Evolutionary conservation across 2,888 invertebrate genomes (phyloP).

Genomic region (Orchestes rusci): DNA sequence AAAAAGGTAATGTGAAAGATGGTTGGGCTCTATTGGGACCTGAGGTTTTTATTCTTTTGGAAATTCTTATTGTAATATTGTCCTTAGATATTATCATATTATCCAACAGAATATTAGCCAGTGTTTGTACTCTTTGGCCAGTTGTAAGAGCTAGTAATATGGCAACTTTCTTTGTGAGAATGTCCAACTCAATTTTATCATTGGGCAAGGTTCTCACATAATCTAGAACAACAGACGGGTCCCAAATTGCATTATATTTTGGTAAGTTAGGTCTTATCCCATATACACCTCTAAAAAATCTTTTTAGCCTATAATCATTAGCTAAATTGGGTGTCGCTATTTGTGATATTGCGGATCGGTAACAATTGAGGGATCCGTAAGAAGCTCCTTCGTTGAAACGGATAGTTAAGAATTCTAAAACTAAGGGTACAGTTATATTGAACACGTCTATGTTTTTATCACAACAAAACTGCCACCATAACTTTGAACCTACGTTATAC

Average conservation of each 20-base stretch:
- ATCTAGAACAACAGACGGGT: too few species aligned
- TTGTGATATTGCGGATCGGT: slow-evolving; percentile 17
- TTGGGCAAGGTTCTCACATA: too few species aligned
- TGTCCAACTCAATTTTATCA: too few species aligned
- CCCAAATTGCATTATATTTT: too few species aligned
- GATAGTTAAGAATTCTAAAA: slow-evolving; percentile 7
- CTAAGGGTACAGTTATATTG: neutral
- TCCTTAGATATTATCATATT: slow-evolving; percentile 4
- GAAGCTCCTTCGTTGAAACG: slow-evolving; percentile 7
- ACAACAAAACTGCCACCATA: slow-evolving; percentile 5
- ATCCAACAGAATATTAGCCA: too few species aligned
- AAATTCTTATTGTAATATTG: slow-evolving; percentile 8
- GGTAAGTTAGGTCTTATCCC: too few species aligned
- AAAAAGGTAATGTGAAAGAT: slow-evolving; percentile 17
- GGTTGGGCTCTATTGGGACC: slow-evolving; percentile 14
- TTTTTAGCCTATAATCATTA: slow-evolving; percentile 14
- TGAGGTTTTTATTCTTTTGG: too few species aligned
- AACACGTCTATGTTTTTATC: slow-evolving; percentile 1
- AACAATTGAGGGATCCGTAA: slow-evolving; percentile 10
- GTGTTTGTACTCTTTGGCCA: too few species aligned
- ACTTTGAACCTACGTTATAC: slow-evolving; percentile 6
- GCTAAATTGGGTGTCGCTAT: slow-evolving; percentile 7
- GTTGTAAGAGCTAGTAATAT: too few species aligned
- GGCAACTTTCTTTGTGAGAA: too few species aligned
- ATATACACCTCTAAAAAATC: slow-evolving; percentile 12